Percentiles rank a stretch among this genome's conserved stretches.
Evolutionary conservation across 1,140 invertebrate genomes (phyloP).

Genomic region (Drosophila pallidifrons): DNA sequence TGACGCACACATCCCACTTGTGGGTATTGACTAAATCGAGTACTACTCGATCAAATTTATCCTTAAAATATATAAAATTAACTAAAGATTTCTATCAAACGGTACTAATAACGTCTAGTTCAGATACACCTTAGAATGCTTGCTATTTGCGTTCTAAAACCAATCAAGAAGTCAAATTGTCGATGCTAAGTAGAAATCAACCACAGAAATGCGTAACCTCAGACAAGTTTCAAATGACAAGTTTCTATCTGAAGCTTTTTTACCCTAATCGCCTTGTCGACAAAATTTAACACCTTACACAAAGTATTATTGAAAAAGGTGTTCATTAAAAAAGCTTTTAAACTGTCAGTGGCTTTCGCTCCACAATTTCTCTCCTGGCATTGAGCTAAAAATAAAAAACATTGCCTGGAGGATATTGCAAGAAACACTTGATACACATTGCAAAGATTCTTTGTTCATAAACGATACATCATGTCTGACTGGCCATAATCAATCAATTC

Average conservation of each 20-base stretch:
- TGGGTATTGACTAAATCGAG: too few relatives aligned
- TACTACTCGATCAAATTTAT: too few relatives aligned
- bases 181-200: constrained; percentile 64
- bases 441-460: constrained; percentile 56
- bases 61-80: too few relatives aligned
- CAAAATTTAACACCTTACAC: not conserved
- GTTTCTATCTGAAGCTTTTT: not conserved
- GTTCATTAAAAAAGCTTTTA: constrained; percentile 82
- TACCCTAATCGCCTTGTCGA: too few relatives aligned
- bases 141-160: constrained; percentile 61
- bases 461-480: constrained; percentile 70
- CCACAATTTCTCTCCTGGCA: constrained; percentile 15
- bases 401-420: constrained; percentile 58
- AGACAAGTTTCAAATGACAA: constrained; percentile 7
- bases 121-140: too few relatives aligned
- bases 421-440: constrained; percentile 29
- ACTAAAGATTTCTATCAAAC: too few relatives aligned
- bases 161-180: constrained; percentile 73
- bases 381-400: constrained; percentile 70
- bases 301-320: constrained; percentile 25
- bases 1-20: too few relatives aligned
- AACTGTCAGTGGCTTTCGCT: constrained; percentile 59
- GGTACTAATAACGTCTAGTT: too few relatives aligned
- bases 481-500: constrained; percentile 75
- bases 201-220: constrained; percentile 28